phyloP scores from a whole-genome alignment of 1,140 invertebrate species.

The Cotesia glomerata region DNA sequence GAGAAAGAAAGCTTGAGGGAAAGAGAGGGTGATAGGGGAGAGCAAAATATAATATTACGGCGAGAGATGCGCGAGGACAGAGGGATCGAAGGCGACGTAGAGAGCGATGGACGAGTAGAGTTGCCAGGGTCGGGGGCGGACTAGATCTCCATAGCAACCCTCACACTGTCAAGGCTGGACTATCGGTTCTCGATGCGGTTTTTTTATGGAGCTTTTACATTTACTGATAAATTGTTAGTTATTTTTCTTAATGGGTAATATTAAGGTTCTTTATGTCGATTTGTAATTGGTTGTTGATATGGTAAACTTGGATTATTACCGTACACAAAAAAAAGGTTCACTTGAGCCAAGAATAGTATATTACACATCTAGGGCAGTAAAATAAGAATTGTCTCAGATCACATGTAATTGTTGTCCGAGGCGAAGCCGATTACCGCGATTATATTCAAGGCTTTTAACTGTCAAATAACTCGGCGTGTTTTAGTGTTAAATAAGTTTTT shows the following conservation, averaged over 20 bases:
- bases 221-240: background rate
- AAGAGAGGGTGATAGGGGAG: background rate
- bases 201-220: background rate
- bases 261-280: background rate
- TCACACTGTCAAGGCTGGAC: constrained; percentile 62
- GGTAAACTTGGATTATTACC: background rate
- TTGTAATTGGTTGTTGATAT: background rate
- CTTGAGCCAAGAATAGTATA: too few species aligned
- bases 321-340: too few species aligned
- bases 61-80: constrained; percentile 11
- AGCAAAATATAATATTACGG: background rate
- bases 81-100: constrained; percentile 38
- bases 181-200: constrained; percentile 44
- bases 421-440: too few species aligned
- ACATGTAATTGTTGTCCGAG: too few species aligned
- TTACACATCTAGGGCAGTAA: too few species aligned
- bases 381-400: too few species aligned
- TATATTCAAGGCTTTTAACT: too few species aligned
- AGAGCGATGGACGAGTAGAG: constrained; percentile 33
- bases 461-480: too few species aligned
- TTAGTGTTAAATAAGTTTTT: too few species aligned
- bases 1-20: constrained; percentile 6
- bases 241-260: background rate
- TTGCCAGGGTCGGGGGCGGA: constrained; percentile 22
- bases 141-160: constrained; percentile 61